Evolutionary conservation across 2,888 invertebrate species (phyloP), one percentile per base, ranked within the genome.

Genomic region (Dione vanillae): DNA sequence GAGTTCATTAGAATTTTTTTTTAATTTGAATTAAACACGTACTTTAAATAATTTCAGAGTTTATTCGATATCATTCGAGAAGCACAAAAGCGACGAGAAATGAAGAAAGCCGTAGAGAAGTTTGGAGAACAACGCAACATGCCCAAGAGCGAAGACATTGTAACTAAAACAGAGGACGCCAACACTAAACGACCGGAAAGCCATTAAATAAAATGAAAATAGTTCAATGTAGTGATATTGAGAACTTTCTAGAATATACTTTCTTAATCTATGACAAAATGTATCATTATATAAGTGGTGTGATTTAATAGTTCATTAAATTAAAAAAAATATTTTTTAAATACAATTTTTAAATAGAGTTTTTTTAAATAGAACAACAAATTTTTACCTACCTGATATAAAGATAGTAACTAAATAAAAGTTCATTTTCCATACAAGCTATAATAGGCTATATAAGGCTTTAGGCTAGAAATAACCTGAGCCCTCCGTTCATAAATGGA

Each of bases 11-110:
- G n/a, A n/a, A n/a, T n/a, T n/a, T 5, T 27, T 27, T 27, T 27
- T 27, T 27, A 27, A 27, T 27, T 27, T 27, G 5, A 27, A 27
- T 2, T 27, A 5, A 27, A 27, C 5, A 51, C 16, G 41, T 51
- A 12, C 35, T 27, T 43, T 11, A 19, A 43, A 37, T 40, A 20
- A 56, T 88, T 85, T 1, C 90, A 93, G 93, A 89, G 87, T 82
- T 82, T 93, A 80, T 92, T 89, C 83, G 89, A 91, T 80, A 80
- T 93, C 74, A 92, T 93, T 61, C 85, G 91, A 66, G 92, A 92
- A 76, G 92, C 91, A 51, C 92, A 92, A 68, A 88, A 86, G 74
- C 81, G 91, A 68, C 81, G 89, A n/a, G 91, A 88, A 65, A 80
- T 86, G 84, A 92, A 87, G 78, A 91, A 85, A 73, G 87, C 91